Evolutionary conservation across 2,113 vertebrate species (phyloP).

Genomic region (Lamprotornis superbus): DNA sequence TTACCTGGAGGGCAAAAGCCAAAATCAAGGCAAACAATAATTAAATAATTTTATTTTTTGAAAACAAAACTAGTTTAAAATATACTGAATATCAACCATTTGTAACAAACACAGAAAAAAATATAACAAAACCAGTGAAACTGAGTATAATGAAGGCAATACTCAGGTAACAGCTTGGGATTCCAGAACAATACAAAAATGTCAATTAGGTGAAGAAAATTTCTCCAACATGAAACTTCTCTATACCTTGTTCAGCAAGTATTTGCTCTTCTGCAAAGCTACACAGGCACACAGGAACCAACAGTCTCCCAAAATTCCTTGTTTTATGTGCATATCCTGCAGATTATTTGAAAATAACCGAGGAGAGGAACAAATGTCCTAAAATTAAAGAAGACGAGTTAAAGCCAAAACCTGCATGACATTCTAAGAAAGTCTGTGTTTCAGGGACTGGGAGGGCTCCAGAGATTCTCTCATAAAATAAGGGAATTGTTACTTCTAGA

Average conservation of each 20-base stretch:
- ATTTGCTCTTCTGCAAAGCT: conserved; percentile 83
- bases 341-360: conserved; percentile 80
- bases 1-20: conserved; percentile 74
- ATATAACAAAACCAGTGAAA: background rate
- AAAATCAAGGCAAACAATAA: background rate
- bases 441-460: background rate
- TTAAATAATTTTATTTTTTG: background rate
- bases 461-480: background rate
- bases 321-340: conserved; percentile 83
- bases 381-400: background rate
- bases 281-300: conserved; percentile 95
- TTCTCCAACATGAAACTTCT: background rate
- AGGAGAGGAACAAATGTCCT: conserved; percentile 88
- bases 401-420: background rate
- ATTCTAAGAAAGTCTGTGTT: background rate
- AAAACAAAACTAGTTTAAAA: background rate
- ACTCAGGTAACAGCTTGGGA: background rate
- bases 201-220: background rate
- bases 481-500: background rate
- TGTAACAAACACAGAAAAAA: background rate
- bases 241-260: conserved; percentile 85
- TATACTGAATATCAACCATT: background rate
- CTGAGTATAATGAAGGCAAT: background rate
- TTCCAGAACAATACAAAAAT: background rate
- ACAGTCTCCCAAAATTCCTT: conserved; percentile 94